Evolutionary conservation across 1,140 invertebrate genomes (phyloP).

Genomic region (Metopolophium dirhodum): DNA sequence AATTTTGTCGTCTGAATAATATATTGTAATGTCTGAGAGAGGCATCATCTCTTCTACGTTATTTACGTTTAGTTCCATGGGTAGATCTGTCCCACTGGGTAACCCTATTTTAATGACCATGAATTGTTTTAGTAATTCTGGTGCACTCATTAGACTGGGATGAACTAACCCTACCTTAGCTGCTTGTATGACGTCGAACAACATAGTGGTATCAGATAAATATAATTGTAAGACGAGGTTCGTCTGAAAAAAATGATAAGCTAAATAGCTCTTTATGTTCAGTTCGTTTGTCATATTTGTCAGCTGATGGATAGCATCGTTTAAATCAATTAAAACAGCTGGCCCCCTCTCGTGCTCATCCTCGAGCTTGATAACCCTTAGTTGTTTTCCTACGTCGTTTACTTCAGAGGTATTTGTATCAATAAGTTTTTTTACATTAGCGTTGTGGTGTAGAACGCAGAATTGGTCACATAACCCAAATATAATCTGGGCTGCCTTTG

Average conservation of each 20-base stretch:
- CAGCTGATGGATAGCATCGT: too few species aligned
- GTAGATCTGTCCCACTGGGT: background rate
- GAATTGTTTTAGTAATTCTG: background rate
- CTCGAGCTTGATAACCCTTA: background rate
- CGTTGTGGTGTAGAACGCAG: background rate
- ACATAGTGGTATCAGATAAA: too few species aligned
- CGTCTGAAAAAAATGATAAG: too few species aligned
- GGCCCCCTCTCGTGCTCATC: accelerated
- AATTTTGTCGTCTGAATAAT: too few species aligned
- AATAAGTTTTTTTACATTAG: background rate
- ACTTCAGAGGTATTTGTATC: background rate
- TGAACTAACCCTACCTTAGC: too few species aligned
- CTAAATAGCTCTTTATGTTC: too few species aligned
- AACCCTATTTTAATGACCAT: background rate
- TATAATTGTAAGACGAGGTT: too few species aligned
- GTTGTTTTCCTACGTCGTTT: background rate
- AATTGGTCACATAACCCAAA: background rate
- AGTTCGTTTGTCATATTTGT: too few species aligned
- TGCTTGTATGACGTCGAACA: too few species aligned
- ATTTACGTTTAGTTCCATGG: background rate
- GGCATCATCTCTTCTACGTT: background rate
- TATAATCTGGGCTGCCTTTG: too few species aligned
- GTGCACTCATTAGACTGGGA: accelerated
- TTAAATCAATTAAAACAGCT: background rate
- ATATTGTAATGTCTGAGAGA: too few species aligned